Base-by-base conservation (phyloP, 2,113 vertebrate genomes). In the Girardinichthys multiradiatus region DNA sequence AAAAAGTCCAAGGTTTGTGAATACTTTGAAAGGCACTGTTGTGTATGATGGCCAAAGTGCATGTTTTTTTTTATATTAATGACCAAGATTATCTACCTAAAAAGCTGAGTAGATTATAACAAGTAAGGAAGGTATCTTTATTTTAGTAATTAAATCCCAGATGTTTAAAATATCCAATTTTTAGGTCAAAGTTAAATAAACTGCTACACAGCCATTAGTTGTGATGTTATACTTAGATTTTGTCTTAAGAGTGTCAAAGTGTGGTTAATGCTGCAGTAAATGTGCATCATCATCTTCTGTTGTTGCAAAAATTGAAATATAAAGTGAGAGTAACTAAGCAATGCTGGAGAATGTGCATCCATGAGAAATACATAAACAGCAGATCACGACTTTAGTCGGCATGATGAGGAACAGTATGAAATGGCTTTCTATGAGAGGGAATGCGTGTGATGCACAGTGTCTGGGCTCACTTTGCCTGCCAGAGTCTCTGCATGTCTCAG, bases 381-480 rank as follows among this genome's bases (percentile, higher is more conserved):
- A 68, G 77, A 72, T 71, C 72, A 63, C 8, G 30, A 78, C 74
- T 70, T 28, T 82, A 81, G 54, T 28, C 73, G 66, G 73, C 24
- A 1, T 70, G 87, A 87, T 79, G 21, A 26, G 77, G 31, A 54
- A 80, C 85, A 81, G 83, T 69, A 63, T 35, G 60, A 63, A 27
- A 72, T 35, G 59, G 21, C 10, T 27, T 54, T 62, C 69, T 33
- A 31, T 27, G 28, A 54, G 45, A 54, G 65, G 63, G 58, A 35
- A 42, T 68, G 83, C 57, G 45, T 78, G 81, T 71, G 80, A 86
- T 78, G 81, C 28, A 19, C 51, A 57, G 77, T 35, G 76, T 86
- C 80, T 64, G 76, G 72, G 58, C 66, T 69, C 73, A 45, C 81
- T 86, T 57, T 4, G 59, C 76, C 79, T 62, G 68, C 33, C 74